Evolutionary conservation across 2,888 invertebrate genomes (phyloP).

Genomic region (Xylophagus ater): DNA sequence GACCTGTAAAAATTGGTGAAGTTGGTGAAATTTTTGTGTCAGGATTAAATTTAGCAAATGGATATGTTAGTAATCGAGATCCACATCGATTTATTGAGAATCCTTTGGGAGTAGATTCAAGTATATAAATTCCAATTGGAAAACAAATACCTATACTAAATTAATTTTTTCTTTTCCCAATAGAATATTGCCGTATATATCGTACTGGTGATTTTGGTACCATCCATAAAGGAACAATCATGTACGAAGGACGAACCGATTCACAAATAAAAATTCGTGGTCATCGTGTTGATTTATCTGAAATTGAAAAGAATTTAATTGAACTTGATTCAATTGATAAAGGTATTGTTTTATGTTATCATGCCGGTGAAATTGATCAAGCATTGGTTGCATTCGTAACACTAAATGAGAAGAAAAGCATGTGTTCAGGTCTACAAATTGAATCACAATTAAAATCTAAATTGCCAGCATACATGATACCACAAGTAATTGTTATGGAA

Average conservation of each 20-base stretch:
- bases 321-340: slow-evolving; percentile 57
- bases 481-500: slow-evolving; percentile 62
- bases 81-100: slow-evolving; percentile 64
- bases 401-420: slow-evolving; percentile 35
- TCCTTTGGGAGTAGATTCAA: slow-evolving; percentile 55
- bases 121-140: slow-evolving; percentile 29
- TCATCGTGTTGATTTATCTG: slow-evolving; percentile 72
- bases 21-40: slow-evolving; percentile 75
- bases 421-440: slow-evolving; percentile 44
- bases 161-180: slow-evolving; percentile 12
- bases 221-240: slow-evolving; percentile 53
- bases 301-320: slow-evolving; percentile 65
- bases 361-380: slow-evolving; percentile 59
- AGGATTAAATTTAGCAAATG: slow-evolving; percentile 66
- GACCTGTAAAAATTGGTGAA: slow-evolving; percentile 58
- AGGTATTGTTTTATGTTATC: slow-evolving; percentile 68
- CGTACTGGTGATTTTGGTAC: slow-evolving; percentile 77
- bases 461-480: slow-evolving; percentile 68
- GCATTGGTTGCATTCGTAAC: slow-evolving; percentile 60
- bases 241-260: slow-evolving; percentile 74
- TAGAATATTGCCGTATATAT: slow-evolving; percentile 61
- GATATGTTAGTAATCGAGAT: slow-evolving; percentile 67
- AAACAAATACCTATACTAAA: not conserved
- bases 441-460: slow-evolving; percentile 52
- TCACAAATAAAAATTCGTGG: slow-evolving; percentile 80